These are phyloP conservation scores for Micrastur ruficollis DNA, from an alignment of 2,797 vertebrate species.

Conservation along the genomic window DNA sequence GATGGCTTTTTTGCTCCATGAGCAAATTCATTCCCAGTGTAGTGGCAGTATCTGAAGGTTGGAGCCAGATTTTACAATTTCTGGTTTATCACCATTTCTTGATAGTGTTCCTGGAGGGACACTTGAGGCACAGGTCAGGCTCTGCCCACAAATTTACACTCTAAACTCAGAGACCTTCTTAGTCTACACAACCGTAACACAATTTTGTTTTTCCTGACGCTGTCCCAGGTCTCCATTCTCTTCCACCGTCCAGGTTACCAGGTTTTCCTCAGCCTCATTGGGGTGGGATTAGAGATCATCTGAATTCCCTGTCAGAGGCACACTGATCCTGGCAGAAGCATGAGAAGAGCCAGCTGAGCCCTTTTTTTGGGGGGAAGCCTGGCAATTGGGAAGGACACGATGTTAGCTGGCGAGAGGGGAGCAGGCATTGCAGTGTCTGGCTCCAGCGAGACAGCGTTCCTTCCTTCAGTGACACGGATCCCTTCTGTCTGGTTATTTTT, in stretches of 20 bases:
- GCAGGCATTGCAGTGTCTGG: neutral
- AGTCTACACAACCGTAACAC: neutral
- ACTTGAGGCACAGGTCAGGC: neutral
- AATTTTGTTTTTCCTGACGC: neutral
- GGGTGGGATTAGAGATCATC: neutral
- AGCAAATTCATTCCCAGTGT: neutral
- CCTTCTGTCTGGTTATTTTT: neutral
- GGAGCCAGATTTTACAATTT: neutral
- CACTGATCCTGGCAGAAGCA: neutral
- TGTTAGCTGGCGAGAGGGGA: neutral
- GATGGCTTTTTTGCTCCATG: neutral
- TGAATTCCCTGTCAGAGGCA: neutral
- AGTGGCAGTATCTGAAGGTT: neutral
- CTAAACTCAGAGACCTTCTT: neutral
- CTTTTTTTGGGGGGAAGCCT: neutral
- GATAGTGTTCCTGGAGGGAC: neutral
- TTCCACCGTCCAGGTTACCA: neutral
- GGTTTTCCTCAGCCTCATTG: neutral
- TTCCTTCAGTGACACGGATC: neutral
- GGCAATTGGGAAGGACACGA: neutral
- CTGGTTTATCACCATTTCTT: neutral
- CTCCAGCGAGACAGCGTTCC: neutral
- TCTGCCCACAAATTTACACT: neutral
- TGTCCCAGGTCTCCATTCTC: neutral
- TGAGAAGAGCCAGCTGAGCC: neutral